These are phyloP conservation scores for Beris chalybata DNA, from an alignment of 2,888 invertebrate species.

Conservation along the genomic window DNA sequence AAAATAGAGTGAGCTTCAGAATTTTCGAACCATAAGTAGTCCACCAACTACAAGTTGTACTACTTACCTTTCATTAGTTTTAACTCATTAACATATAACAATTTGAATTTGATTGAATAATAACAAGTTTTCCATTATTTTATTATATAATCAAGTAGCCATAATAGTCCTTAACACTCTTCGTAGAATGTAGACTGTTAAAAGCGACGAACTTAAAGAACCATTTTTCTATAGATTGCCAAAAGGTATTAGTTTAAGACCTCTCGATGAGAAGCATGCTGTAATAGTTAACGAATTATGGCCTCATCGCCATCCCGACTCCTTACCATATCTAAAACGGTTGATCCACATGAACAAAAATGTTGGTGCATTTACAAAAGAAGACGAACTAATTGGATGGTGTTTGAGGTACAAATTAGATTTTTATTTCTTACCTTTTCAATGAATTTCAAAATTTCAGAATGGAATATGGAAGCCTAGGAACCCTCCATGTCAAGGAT, in stretches of 20 bases:
- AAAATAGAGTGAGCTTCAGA: conserved; percentile 43
- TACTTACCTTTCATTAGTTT: too few species aligned
- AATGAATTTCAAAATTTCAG: conserved; percentile 37
- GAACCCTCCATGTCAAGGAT: conserved; percentile 47
- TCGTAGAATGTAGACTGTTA: too few species aligned
- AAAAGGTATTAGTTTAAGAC: conserved; percentile 35
- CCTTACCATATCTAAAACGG: conserved; percentile 46
- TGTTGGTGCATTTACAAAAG: conserved; percentile 47
- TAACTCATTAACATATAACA: too few species aligned
- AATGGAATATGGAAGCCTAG: conserved; percentile 47
- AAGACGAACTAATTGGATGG: conserved; percentile 51
- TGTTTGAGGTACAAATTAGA: conserved; percentile 47
- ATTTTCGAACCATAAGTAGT: neutral
- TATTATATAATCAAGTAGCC: too few species aligned
- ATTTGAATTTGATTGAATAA: too few species aligned
- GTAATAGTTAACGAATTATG: conserved; percentile 46
- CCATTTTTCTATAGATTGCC: conserved; percentile 36
- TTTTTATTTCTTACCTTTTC: neutral
- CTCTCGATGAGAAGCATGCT: conserved; percentile 43
- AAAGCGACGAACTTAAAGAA: too few species aligned
- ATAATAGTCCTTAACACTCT: too few species aligned
- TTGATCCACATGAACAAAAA: conserved; percentile 48
- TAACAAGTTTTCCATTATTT: too few species aligned
- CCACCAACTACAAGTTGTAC: too few species aligned
- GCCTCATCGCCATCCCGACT: conserved; percentile 50